Evolutionary conservation across 2,888 invertebrate genomes (phyloP), one percentile per base, ranked within the genome.

Genomic region (Drosophila demipolita): DNA sequence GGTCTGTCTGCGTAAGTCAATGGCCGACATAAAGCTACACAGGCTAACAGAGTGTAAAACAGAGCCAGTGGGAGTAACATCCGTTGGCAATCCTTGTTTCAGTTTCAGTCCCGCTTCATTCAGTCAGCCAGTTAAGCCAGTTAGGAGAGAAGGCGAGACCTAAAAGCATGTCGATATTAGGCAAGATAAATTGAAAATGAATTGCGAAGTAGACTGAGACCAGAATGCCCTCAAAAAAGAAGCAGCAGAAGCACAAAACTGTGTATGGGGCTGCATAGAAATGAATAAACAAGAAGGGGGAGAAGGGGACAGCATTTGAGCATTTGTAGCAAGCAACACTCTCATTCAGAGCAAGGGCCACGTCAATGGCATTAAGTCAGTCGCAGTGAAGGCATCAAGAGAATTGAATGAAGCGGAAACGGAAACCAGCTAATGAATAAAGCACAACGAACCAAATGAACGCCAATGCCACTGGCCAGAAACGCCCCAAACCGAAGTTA

Each of bases 121-220:
- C 60, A 60, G 61, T 75, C 79, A 77, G 76, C 70, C 72, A 78
- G 79, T 73, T 72, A 76, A 84, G 76, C 66, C 76, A 75, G 78
- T 71, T 79, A 68, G 49, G 40, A 76, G 73, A 54, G 61, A 61
- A 65, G 66, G 61, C 69, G 66, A 66, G 70, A 70, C 89, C 75
- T 82, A 73, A 73, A 77, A 81, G 74, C 89, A 81, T 89, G 90
- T 89, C 90, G 89, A 90, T 90, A 90, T 89, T 88, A 88, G 86
- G 89, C 89, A 81, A 89, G 90, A 90, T 86, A 86, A 90, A 86
- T 86, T 86, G 89, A 88, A 86, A 86, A 89, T 80, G 88, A 90
- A 86, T 90, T 88, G 87, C 83, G 69, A 78, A 89, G 70, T 69
- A 69, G 72, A 71, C 67, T 78, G 67, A 73, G 67, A 23, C 50